Evolutionary conservation across 35 echinoderm and acorn worm species (phyloP).

Genomic region (Hemicentrotus pulcherrimus): DNA sequence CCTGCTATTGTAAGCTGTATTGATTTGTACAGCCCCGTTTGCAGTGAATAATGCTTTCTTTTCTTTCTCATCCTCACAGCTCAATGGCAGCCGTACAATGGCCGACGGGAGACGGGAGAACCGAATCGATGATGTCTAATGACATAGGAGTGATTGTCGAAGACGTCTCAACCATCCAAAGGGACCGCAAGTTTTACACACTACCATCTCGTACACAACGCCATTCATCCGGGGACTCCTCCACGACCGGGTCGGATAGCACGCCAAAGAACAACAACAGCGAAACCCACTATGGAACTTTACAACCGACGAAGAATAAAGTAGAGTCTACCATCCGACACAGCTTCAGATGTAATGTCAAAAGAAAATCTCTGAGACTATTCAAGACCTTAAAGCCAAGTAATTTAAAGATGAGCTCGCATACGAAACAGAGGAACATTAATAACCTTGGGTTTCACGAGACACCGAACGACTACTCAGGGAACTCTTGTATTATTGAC

Average conservation of each 20-base stretch:
- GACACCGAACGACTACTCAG: neutral
- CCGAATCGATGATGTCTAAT: neutral
- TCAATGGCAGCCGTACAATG: slow-evolving; percentile 49
- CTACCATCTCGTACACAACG: neutral
- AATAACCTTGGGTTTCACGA: neutral
- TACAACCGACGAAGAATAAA: neutral
- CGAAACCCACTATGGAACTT: slow-evolving; percentile 20
- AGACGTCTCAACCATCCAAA: neutral
- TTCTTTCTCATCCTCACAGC: slow-evolving; percentile 26
- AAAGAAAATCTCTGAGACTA: slow-evolving; percentile 27
- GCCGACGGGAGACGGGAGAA: neutral
- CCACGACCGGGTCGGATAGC: neutral
- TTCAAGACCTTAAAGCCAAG: neutral
- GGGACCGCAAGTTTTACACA: neutral
- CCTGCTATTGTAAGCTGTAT: neutral
- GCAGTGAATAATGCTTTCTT: slow-evolving; percentile 27
- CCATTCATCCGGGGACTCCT: neutral
- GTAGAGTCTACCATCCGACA: neutral
- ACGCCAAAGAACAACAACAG: slow-evolving; percentile 40
- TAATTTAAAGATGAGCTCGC: slow-evolving; percentile 21
- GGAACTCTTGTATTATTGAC: slow-evolving; percentile 30
- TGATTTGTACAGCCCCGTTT: neutral
- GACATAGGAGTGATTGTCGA: slow-evolving; percentile 15
- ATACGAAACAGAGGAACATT: neutral
- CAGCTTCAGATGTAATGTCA: slow-evolving; percentile 29